Conservation (phyloP, 37 sponge, comb jelly and placozoan genomes). For the Sycon ciliatum region DNA sequence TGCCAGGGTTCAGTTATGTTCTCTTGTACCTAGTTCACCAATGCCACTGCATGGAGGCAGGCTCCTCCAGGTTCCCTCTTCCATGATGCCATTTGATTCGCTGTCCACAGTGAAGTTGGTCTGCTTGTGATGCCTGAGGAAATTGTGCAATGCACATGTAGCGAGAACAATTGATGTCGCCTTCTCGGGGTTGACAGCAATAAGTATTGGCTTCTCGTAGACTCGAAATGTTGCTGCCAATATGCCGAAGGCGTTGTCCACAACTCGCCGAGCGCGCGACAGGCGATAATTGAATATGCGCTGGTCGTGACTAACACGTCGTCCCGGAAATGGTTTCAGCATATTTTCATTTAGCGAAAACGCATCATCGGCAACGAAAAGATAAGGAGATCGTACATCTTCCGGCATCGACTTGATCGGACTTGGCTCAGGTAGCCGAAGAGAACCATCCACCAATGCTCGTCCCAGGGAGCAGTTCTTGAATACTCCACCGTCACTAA, state of each 20-base stretch:
- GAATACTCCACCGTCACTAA: conserved; percentile 44
- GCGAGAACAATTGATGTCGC: not conserved
- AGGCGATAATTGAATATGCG: conserved; percentile 45
- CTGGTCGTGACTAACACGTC: not conserved
- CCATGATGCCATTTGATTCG: too few relatives aligned
- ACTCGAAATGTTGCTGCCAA: conserved; percentile 28
- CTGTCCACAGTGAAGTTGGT: not conserved
- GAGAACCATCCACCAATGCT: conserved; percentile 18
- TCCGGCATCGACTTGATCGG: conserved; percentile 2
- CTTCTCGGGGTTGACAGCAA: not conserved
- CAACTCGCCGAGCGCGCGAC: conserved; percentile 36
- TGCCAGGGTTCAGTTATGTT: too few relatives aligned
- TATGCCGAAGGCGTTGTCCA: conserved; percentile 47
- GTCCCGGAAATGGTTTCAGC: conserved; percentile 29
- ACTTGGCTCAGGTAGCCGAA: conserved; percentile 21
- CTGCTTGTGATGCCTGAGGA: not conserved
- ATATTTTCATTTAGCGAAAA: conserved; percentile 31
- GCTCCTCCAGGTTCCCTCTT: too few relatives aligned
- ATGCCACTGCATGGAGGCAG: too few relatives aligned
- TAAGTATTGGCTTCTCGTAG: not conserved
- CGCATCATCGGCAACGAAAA: conserved; percentile 46
- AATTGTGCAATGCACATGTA: not conserved
- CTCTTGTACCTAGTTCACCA: too few relatives aligned
- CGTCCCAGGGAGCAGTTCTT: not conserved
- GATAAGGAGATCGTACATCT: not conserved